Evolutionary conservation across 2,888 invertebrate species (phyloP), one percentile per base, ranked within the genome.

Genomic region (Meghimatium bilineatum): DNA sequence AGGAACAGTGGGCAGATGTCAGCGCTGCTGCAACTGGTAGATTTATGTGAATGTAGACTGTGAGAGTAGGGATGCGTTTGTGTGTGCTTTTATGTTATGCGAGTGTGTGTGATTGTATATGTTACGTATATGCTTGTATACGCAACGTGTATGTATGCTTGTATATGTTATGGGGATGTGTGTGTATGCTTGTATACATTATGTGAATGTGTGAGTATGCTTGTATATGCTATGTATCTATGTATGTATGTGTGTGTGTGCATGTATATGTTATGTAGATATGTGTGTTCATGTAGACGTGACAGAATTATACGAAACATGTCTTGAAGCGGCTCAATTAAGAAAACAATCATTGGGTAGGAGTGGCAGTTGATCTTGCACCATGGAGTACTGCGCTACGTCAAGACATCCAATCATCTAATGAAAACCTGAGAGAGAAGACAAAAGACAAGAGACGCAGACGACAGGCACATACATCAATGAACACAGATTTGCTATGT

Each of bases 1-100:
- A 52, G 52, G 6, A 76, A 56, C 29, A 56, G 76, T 76, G 76
- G 52, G 2, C 56, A 60, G 60, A 56, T 76, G 60, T 76, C 76
- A 8, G 52, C 76, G 12, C 49, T 76, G 17, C 10, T 76, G 32
- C 56, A 52, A 34, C 56, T 76, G 32, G 76, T 76, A 29, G 32
- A 56, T 12, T 44, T 5, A 12, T 56, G 56, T 56, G 56, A 14
- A 3, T 17, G 14, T 23, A 56, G 56, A 14, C 56, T 12, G 17
- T 56, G 56, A 23, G 56, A 23, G 17, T 56, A 23, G 8, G 49
- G 8, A 3, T 56, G 56, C 20, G 20, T 56, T 3, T 56, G 17
- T 56, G 56, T 17, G 17, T 56, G 56, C 20, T 8, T 56, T 44
- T 8, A 17, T 8, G 8, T 23, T 6, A 56, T 56, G 56, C 2